Conservation (phyloP, 2,113 vertebrate genomes). For the Bubo blakistoni region DNA sequence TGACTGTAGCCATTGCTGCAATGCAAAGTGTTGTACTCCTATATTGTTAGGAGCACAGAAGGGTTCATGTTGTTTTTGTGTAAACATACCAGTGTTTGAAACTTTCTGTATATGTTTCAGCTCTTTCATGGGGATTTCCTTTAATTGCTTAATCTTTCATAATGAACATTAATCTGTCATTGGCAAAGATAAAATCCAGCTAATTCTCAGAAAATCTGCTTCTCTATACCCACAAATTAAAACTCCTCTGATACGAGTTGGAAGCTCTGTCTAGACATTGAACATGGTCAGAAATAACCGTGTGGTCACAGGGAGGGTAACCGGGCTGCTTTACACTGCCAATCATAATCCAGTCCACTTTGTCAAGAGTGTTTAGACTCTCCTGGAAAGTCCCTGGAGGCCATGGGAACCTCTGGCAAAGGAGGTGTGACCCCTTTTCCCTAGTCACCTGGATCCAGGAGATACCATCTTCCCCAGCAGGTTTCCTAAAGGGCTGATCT, state of each 20-base stretch:
- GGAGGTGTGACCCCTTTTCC: not conserved
- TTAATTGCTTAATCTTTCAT: constrained; percentile 26
- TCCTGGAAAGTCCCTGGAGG: not conserved
- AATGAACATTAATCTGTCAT: constrained; percentile 17
- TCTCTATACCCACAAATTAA: not conserved
- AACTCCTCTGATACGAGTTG: not conserved
- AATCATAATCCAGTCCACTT: accelerated
- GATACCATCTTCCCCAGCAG: accelerated
- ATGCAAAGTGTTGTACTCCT: not conserved
- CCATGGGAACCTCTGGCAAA: not conserved
- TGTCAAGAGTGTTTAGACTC: not conserved
- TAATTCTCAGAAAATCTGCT: constrained; percentile 35
- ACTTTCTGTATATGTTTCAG: not conserved
- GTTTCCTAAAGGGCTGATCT: not conserved
- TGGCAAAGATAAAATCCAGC: constrained; percentile 20
- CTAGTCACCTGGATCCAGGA: not conserved
- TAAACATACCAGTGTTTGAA: not conserved
- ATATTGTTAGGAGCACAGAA: not conserved
- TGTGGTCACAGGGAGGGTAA: not conserved
- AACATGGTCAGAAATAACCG: not conserved
- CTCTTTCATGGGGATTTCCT: not conserved
- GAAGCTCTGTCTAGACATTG: not conserved
- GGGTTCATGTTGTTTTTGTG: not conserved
- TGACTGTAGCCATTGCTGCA: not conserved
- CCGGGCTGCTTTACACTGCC: not conserved